Evolutionary conservation across 1,140 invertebrate species (phyloP).

Genomic region (Acromyrmex echinatior): DNA sequence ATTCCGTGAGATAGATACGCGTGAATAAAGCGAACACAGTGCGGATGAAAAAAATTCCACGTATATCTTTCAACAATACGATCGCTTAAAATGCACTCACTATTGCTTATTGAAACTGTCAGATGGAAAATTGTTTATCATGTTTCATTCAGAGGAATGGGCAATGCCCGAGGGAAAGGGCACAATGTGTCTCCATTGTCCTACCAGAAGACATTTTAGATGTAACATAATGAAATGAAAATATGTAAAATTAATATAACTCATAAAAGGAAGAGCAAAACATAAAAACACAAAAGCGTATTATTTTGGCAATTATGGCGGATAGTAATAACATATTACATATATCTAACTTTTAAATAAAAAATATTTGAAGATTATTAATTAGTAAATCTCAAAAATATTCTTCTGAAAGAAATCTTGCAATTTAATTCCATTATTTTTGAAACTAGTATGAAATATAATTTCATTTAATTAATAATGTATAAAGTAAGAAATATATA

Average conservation of each 20-base stretch:
- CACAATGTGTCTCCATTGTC: background rate
- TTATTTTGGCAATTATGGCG: background rate
- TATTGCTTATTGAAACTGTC: slow-evolving; percentile 49
- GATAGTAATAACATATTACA: background rate
- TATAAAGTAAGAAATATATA: background rate
- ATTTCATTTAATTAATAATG: background rate
- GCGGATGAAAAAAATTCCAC: background rate
- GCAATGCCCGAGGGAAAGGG: slow-evolving; percentile 7
- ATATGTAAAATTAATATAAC: background rate
- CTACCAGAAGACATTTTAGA: slow-evolving; percentile 2
- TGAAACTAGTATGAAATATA: background rate
- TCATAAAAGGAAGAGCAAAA: background rate
- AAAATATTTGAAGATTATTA: background rate
- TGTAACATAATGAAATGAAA: background rate
- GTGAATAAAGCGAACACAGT: background rate
- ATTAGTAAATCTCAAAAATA: background rate
- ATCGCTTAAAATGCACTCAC: slow-evolving; percentile 27
- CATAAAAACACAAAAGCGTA: background rate
- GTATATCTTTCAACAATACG: background rate
- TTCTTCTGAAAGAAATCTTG: background rate
- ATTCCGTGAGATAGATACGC: background rate
- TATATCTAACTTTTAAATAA: background rate
- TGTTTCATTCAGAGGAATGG: background rate
- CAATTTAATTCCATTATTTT: background rate
- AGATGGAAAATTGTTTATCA: slow-evolving; percentile 26